Percentiles rank a stretch among this genome's conserved stretches.
These are phyloP conservation scores for Maconellicoccus hirsutus DNA, from an alignment of 1,140 invertebrate genomes.

Conservation along the genomic window DNA sequence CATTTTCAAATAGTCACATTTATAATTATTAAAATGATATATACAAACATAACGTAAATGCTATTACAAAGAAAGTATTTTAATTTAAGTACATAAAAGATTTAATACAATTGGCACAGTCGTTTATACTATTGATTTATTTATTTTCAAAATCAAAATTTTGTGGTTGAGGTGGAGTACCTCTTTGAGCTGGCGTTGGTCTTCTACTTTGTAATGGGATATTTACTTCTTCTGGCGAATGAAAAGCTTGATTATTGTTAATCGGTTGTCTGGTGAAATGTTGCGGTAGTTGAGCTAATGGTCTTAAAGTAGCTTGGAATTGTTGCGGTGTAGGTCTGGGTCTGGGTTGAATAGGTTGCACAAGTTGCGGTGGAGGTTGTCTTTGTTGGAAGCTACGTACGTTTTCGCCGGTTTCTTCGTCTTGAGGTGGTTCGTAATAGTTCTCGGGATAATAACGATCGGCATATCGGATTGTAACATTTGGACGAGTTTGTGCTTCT, in stretches of 20 bases:
- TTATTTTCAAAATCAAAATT: constrained; percentile 25
- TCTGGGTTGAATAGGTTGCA: constrained; percentile 16
- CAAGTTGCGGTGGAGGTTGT: constrained; percentile 13
- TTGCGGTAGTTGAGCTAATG: constrained; percentile 14
- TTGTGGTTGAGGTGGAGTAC: constrained; percentile 17
- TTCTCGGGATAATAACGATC: constrained; percentile 44
- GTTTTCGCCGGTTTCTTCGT: constrained; percentile 25
- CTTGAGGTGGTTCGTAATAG: constrained; percentile 28
- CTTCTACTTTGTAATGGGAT: constrained; percentile 65
- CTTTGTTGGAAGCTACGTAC: constrained; percentile 23
- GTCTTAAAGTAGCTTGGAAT: constrained; percentile 23
- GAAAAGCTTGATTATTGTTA: constrained; percentile 49
- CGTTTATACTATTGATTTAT: background rate
- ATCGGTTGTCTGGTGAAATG: constrained; percentile 25
- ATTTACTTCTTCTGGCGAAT: constrained; percentile 72
- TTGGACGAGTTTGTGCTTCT: constrained; percentile 64
- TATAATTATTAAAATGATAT: too few relatives aligned
- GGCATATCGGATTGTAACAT: constrained; percentile 70
- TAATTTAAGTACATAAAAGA: background rate
- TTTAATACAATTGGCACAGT: constrained; percentile 17
- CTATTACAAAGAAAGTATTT: constrained; percentile 22
- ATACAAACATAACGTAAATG: background rate
- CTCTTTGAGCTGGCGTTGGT: constrained; percentile 33
- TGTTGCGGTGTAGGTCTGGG: constrained; percentile 24
- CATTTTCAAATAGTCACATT: too few relatives aligned